Evolutionary conservation across 2,888 invertebrate genomes (phyloP), one percentile per base, ranked within the genome.

Genomic region (Agriotes lineatus): DNA sequence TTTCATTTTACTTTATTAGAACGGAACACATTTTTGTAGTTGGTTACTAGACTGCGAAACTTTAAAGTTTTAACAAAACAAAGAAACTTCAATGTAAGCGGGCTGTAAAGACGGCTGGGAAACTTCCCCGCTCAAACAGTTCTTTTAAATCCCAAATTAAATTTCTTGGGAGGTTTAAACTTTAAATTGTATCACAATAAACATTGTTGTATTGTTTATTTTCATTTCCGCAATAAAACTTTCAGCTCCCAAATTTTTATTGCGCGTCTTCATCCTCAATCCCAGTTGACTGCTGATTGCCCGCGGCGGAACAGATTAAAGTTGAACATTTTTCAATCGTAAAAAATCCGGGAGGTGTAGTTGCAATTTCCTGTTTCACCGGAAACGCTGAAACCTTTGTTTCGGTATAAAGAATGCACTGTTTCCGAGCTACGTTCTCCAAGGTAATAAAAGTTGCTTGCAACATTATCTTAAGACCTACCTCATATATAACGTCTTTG

Each of bases 131-230:
- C 16, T 19, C 20, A 54, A 33, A 60, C 14, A 60, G 33, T 67
- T 60, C 22, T 25, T 60, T 66, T 60, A 67, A 64, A 64, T 48
- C 45, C 37, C 30, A 60, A 60, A 67, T 60, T 60, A 67, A 67
- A 60, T 59, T 67, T 59, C 52, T 67, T 50, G 45, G 59, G 19
- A 20, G 44, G 30, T 60, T 54, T 57, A 57, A 64, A 64, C 35
- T 57, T 58, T 64, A 64, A 57, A 57, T 64, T 64, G 48, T 18
- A 22, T 45, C 45, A 64, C 35, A 64, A 57, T 57, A 57, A 45
- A 37, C 45, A 64, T 57, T 42, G 30, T 39, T 20, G 39, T 25
- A 16, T 52, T 22, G 50, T 50, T 50, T 14, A 25, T 2, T 50
- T 50, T 50, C 20, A 25, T 50, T 50, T 7, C 50, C 9, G 14